Percentiles rank a stretch among this genome's conserved stretches.
Conservation (phyloP, 2,888 invertebrate genomes). For the Ceramica pisi region DNA sequence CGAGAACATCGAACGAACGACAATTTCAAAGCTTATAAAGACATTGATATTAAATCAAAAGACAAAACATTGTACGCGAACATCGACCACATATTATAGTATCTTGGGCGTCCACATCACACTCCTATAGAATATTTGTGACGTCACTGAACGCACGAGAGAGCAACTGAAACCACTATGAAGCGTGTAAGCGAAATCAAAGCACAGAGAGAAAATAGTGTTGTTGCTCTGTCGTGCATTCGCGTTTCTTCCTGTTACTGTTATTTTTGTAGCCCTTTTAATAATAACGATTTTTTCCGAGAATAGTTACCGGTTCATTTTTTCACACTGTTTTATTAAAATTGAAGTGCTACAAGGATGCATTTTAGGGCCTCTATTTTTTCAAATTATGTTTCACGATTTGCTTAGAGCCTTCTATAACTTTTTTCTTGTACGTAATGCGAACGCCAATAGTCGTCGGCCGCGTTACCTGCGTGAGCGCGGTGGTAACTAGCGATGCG, state of each 20-base stretch:
- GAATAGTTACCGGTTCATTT: not conserved
- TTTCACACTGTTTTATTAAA: not conserved
- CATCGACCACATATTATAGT: conserved; percentile 82
- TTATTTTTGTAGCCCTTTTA: not conserved
- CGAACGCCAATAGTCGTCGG: conserved; percentile 77
- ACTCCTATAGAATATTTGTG: conserved; percentile 24
- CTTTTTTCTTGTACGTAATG: conserved; percentile 63
- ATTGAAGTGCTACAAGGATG: conserved; percentile 17
- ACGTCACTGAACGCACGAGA: conserved; percentile 56
- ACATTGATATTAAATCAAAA: conserved; percentile 49
- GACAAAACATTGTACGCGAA: conserved; percentile 86
- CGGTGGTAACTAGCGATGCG: conserved; percentile 90
- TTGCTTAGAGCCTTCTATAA: not conserved
- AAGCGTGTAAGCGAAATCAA: conserved; percentile 72
- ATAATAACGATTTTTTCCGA: too few relatives aligned
- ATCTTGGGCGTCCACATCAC: conserved; percentile 79
- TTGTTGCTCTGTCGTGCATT: conserved; percentile 64
- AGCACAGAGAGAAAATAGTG: conserved; percentile 63
- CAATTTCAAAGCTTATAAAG: conserved; percentile 3
- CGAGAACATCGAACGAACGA: conserved; percentile 18
- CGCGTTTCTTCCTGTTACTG: not conserved
- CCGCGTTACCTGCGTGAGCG: conserved; percentile 90
- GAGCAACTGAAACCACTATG: conserved; percentile 64
- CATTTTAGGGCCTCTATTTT: not conserved
- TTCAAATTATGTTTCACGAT: not conserved